Conservation (phyloP, 2,888 invertebrate genomes). For the Trissolcus japonicus region DNA sequence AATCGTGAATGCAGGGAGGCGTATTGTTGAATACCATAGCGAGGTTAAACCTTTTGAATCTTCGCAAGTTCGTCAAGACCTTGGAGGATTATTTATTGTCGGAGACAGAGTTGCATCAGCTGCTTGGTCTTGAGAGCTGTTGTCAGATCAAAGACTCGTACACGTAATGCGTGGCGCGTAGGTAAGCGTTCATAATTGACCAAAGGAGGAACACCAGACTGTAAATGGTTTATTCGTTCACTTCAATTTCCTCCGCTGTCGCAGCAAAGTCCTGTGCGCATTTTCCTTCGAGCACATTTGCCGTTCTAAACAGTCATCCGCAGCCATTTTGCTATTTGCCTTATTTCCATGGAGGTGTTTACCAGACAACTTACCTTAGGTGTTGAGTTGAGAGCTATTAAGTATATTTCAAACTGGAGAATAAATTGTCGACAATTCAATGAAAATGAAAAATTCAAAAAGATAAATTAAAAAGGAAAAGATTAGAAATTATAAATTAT, state of each 20-base stretch:
- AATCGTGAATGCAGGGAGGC: conserved; percentile 44
- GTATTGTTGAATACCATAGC: conserved; percentile 16
- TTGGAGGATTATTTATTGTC: conserved; percentile 17
- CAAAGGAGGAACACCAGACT: conserved; percentile 38
- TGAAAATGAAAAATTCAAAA: too few relatives aligned
- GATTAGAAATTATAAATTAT: too few relatives aligned
- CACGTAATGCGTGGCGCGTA: conserved; percentile 36
- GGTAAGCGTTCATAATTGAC: conserved; percentile 58
- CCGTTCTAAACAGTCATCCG: conserved; percentile 41
- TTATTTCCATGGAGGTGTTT: conserved; percentile 20
- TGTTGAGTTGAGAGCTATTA: too few relatives aligned
- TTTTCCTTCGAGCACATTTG: conserved; percentile 47
- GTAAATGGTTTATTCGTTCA: conserved; percentile 51
- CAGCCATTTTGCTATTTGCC: conserved; percentile 33
- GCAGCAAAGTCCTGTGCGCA: conserved; percentile 37
- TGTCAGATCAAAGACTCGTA: conserved; percentile 31
- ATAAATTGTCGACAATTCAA: too few relatives aligned
- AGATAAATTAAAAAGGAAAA: too few relatives aligned
- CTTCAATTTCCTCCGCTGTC: conserved; percentile 59
- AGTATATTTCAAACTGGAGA: too few relatives aligned
- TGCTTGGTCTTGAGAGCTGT: conserved; percentile 12
- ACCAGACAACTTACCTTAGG: neutral
- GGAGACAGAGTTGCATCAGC: conserved; percentile 5
- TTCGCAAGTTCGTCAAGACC: conserved; percentile 19
- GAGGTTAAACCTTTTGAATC: conserved; percentile 15